Conservation (phyloP, 2,113 vertebrate species). For the Arizona elegans region DNA sequence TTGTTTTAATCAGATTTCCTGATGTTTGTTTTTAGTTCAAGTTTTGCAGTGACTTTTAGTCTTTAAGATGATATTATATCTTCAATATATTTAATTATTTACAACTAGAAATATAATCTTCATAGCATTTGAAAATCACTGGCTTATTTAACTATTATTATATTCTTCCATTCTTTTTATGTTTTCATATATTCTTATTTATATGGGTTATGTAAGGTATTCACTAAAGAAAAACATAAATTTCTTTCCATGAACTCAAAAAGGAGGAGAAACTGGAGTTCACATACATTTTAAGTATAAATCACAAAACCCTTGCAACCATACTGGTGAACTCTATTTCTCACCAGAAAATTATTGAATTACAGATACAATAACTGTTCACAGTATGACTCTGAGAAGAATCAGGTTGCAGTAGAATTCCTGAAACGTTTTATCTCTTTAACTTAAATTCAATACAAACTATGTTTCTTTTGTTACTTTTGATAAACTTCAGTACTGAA, state of each 20-base stretch:
- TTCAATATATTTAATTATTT: background rate
- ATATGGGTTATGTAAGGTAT: background rate
- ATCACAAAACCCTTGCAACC: background rate
- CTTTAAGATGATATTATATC: background rate
- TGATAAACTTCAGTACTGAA: background rate
- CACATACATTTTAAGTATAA: background rate
- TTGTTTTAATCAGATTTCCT: background rate
- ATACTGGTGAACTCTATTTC: background rate
- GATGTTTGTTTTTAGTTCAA: background rate
- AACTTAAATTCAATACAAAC: conserved; percentile 31
- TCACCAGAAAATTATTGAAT: background rate
- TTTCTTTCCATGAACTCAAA: background rate
- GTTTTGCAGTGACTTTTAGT: background rate
- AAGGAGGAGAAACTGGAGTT: background rate
- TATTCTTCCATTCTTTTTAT: background rate
- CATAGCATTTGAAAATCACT: background rate
- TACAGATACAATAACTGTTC: background rate
- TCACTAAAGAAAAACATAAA: background rate
- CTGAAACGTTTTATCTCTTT: conserved; percentile 42
- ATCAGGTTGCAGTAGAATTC: background rate
- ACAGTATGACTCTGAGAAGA: background rate
- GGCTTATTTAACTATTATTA: background rate
- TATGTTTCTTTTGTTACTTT: background rate
- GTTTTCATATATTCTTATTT: background rate
- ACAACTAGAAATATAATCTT: background rate